phyloP scores from a whole-genome alignment of 2,888 invertebrate genomes.

The Acholoe squamosa region DNA sequence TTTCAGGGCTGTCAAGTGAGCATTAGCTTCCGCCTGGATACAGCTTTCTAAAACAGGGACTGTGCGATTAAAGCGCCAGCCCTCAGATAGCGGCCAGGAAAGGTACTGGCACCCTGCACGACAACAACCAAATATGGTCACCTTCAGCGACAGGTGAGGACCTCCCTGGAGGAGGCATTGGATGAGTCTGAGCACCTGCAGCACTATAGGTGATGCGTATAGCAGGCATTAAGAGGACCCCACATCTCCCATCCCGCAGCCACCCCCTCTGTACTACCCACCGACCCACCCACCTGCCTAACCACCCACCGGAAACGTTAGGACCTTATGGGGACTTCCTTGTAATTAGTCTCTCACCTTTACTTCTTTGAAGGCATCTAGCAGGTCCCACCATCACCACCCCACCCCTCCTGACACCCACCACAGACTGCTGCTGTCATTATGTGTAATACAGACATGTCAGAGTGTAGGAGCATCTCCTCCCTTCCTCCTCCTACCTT shows the following conservation, averaged over 20 bases:
- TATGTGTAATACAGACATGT: background rate
- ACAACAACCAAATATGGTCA: constrained; percentile 17
- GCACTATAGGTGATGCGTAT: background rate
- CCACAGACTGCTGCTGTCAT: background rate
- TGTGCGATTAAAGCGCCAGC: background rate
- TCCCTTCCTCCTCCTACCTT: background rate
- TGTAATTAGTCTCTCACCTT: too few relatives aligned
- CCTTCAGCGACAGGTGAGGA: background rate
- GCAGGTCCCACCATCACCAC: background rate
- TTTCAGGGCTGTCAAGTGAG: background rate
- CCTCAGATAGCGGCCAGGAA: background rate
- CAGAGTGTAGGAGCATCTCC: background rate
- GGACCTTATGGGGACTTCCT: background rate
- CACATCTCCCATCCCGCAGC: background rate
- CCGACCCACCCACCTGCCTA: background rate
- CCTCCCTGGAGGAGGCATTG: background rate
- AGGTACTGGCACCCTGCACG: background rate
- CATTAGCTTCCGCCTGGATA: background rate
- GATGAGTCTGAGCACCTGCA: background rate
- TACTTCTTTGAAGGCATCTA: too few relatives aligned
- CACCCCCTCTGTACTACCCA: background rate
- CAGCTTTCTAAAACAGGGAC: background rate
- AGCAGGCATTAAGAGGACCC: background rate
- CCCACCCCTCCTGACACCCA: background rate
- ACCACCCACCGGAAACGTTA: too few relatives aligned